Evolutionary conservation across 2,888 invertebrate species (phyloP).

Genomic region (Frankliniella fusca): DNA sequence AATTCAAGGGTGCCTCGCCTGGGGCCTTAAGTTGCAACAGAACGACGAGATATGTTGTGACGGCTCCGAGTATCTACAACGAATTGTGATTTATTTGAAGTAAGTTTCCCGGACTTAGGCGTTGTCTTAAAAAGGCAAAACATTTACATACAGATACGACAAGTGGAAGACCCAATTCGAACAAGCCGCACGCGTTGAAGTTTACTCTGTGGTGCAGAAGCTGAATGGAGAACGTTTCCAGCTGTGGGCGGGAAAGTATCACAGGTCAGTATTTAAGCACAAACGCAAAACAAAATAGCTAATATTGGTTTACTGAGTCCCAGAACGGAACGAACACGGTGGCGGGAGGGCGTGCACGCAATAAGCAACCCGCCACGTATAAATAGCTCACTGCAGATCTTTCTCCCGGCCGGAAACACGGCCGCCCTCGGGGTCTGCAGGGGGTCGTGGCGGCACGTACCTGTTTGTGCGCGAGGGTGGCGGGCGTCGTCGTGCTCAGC

Average conservation of each 20-base stretch:
- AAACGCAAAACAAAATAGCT: too few species aligned
- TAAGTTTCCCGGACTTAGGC: neutral
- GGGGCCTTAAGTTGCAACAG: neutral
- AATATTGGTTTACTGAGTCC: too few species aligned
- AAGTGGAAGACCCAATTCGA: slow-evolving; percentile 54
- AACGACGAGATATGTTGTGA: slow-evolving; percentile 3
- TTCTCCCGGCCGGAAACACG: too few species aligned
- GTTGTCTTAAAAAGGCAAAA: neutral
- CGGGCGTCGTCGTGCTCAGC: neutral
- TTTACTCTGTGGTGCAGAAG: slow-evolving; percentile 54
- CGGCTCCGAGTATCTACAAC: neutral
- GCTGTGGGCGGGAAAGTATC: slow-evolving; percentile 40
- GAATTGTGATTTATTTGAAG: neutral
- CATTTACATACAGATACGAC: slow-evolving; percentile 52
- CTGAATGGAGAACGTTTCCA: slow-evolving; percentile 58
- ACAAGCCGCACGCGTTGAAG: slow-evolving; percentile 58
- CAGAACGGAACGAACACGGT: too few species aligned
- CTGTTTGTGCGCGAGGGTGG: slow-evolving; percentile 40
- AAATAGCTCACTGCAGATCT: too few species aligned
- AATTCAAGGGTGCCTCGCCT: neutral
- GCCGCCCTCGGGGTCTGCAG: slow-evolving; percentile 47
- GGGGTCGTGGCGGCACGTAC: slow-evolving; percentile 44
- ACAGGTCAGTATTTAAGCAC: too few species aligned
- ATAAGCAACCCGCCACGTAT: too few species aligned
- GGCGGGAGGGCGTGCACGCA: too few species aligned